These are phyloP conservation scores for Yponomeuta sedellus DNA, from an alignment of 2,888 invertebrate genomes.

Conservation along the genomic window DNA sequence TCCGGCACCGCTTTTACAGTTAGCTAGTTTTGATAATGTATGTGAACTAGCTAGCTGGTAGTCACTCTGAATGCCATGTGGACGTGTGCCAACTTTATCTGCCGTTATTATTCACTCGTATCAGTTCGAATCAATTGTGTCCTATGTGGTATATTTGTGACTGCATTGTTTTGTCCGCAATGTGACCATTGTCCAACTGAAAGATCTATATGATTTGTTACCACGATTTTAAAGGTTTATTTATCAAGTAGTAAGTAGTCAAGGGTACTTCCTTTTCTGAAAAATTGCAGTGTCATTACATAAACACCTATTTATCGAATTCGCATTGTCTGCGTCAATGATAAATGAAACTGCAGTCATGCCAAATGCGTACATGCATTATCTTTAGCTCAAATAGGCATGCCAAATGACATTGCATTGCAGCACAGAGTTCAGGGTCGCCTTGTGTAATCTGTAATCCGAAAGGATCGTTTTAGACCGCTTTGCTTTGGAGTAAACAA, in stretches of 20 bases:
- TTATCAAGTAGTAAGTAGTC: too few relatives aligned
- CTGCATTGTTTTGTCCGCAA: background rate
- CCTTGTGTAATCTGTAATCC: constrained; percentile 30
- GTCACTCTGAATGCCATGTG: constrained; percentile 3
- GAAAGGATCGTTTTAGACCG: constrained; percentile 5
- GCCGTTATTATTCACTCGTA: constrained; percentile 8
- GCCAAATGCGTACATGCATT: constrained; percentile 26
- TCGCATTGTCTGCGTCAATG: background rate
- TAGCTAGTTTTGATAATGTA: constrained; percentile 33
- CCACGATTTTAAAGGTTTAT: too few relatives aligned
- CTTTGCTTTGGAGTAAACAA: background rate
- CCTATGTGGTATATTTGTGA: background rate
- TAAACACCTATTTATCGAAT: too few relatives aligned
- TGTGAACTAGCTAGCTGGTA: constrained; percentile 25
- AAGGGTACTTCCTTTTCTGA: too few relatives aligned
- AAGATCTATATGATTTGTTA: too few relatives aligned
- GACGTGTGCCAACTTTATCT: constrained; percentile 8
- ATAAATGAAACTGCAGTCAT: constrained; percentile 4
- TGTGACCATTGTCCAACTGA: too few relatives aligned
- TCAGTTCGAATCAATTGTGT: background rate
- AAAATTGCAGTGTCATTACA: too few relatives aligned
- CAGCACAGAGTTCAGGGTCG: constrained; percentile 39
- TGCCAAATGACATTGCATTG: constrained; percentile 38
- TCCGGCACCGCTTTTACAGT: constrained; percentile 39
- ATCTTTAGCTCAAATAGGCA: constrained; percentile 35